A percentile compares a stretch with the other conserved stretches of the same genome.
Conservation (phyloP, 2,888 invertebrate genomes). For the Macaria notata region DNA sequence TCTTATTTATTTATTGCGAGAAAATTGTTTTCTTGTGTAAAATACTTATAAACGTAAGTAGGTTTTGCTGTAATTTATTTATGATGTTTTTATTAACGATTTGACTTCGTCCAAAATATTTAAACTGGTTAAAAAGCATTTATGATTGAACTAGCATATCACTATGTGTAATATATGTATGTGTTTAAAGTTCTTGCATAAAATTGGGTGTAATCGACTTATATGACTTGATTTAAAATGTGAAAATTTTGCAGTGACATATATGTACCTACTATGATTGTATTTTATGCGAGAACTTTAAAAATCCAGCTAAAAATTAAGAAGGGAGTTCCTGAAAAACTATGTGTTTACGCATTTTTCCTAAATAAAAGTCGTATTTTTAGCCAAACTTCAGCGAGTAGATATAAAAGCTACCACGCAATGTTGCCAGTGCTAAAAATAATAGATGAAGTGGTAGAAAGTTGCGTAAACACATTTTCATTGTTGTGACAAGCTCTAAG, state of each 20-base stretch:
- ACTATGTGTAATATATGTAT: no score
- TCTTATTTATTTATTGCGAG: no score
- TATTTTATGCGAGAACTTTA: no score
- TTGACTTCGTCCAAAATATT: no score
- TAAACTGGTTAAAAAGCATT: no score
- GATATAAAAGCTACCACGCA: constrained; percentile 58
- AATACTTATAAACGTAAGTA: no score
- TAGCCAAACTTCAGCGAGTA: constrained; percentile 55
- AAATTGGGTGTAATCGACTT: no score
- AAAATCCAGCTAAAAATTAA: constrained; percentile 7
- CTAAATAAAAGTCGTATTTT: constrained; percentile 44
- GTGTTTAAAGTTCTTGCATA: no score
- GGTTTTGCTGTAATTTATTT: constrained; percentile 18
- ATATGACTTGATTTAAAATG: constrained; percentile 4
- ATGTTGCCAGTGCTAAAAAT: constrained; percentile 62
- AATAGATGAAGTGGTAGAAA: constrained; percentile 42
- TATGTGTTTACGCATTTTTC: constrained; percentile 20
- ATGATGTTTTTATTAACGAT: constrained; percentile 22
- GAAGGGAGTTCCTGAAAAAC: constrained; percentile 29
- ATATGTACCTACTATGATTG: not conserved
- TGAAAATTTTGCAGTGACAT: constrained; percentile 12
- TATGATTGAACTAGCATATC: no score
- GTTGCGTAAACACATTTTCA: constrained; percentile 37
- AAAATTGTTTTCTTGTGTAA: no score
- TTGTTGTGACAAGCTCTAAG: no score